Base-by-base conservation (phyloP, 2,113 vertebrate species). In the Capreolus pygargus region DNA sequence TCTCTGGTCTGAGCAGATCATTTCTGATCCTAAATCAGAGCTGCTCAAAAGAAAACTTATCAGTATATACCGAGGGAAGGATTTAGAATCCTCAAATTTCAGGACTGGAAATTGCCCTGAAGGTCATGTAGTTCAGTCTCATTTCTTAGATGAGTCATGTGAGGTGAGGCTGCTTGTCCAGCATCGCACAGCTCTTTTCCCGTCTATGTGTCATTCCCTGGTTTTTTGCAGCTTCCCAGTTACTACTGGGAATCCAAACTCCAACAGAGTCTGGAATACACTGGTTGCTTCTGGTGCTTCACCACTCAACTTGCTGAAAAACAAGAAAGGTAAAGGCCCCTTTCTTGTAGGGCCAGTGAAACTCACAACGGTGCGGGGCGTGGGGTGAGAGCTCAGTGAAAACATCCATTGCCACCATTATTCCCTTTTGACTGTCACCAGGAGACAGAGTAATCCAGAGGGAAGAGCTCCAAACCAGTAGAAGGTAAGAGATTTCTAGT, bases 11-110 rank as follows among this genome's bases (percentile, higher is more conserved):
- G 14, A 81, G 55, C 4, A 12, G 36, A 87, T 30, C n/a, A 28
- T 78, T 90, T 93, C 28, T 81, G 70, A 45, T 91, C 43, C 74
- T 95, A 94, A 94, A 90, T 92, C 85, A 88, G 64, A 94, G 45
- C 52, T 81, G 16, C 64, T 95, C 45, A 70, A 33, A 67, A 87
- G n/a, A 90, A 84, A 91, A 88, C 1, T 30, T 25, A 54, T 52
- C 33, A 57, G 45, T 30, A 78, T 43, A 67, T 79, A 60, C 7
- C 33, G 78, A 93, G 45, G 70, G 94, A 81, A 89, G 47, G 45
- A 95, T 50, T 85, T 57, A 76, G 54, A 85, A 86, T 76, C 14
- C 23, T 93, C 89, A 87, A 92, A 43, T 67, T 54, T 84, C 54
- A 67, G 25, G 27, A 28, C 33, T 93, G 7, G 74, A 91, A 81